Evolutionary conservation across 2,797 vertebrate genomes (phyloP).

Genomic region (Sebastes trivittatus): DNA sequence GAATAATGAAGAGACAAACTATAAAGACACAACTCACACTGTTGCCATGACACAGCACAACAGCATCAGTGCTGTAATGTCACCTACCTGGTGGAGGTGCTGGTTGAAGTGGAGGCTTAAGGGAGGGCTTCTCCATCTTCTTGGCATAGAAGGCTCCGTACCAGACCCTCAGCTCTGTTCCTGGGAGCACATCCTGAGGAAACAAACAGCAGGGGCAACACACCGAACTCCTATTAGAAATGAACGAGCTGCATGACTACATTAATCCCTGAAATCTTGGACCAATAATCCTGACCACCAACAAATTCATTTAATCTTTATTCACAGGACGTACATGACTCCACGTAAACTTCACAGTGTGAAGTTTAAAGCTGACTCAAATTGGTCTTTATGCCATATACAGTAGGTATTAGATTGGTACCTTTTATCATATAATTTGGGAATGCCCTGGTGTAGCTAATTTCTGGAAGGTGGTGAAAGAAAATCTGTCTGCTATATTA

Average conservation of each 20-base stretch:
- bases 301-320: not conserved
- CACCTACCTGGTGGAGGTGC: constrained; percentile 64
- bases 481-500: no score
- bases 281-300: not conserved
- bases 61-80: not conserved
- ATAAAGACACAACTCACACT: not conserved
- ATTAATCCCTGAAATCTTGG: not conserved
- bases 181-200: constrained; percentile 88
- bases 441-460: not conserved
- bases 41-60: not conserved
- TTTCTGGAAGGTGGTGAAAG: not conserved
- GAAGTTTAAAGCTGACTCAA: not conserved
- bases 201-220: not conserved
- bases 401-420: not conserved
- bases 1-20: not conserved
- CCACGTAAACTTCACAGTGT: not conserved
- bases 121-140: constrained; percentile 94
- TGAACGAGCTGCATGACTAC: not conserved
- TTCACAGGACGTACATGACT: not conserved
- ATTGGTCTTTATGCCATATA: not conserved
- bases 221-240: not conserved
- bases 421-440: not conserved
- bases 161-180: constrained; percentile 95
- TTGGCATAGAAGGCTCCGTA: constrained; percentile 98
- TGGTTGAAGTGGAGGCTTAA: constrained; percentile 83